Evolutionary conservation across 2,113 vertebrate genomes (phyloP).

Genomic region (Fukomys damarensis): DNA sequence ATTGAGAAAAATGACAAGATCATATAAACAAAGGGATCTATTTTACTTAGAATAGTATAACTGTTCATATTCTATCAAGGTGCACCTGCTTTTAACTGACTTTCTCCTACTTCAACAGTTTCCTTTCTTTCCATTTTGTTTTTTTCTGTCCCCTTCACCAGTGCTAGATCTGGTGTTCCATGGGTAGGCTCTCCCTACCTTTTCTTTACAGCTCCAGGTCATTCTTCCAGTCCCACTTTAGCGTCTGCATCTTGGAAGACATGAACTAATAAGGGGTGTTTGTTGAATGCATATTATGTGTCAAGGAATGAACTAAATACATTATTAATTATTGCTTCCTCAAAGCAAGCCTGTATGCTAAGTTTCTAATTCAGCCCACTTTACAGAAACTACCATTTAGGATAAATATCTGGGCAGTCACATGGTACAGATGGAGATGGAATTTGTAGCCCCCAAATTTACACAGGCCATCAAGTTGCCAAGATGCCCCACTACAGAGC

Average conservation of each 20-base stretch:
- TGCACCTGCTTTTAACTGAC: not conserved
- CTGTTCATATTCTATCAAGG: not conserved
- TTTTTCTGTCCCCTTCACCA: not conserved
- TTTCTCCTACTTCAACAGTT: not conserved
- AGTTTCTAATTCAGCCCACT: not conserved
- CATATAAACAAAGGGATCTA: not conserved
- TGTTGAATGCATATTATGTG: not conserved
- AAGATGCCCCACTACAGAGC: not conserved
- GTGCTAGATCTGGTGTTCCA: not conserved
- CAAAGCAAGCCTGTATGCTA: not conserved
- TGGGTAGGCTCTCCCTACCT: too few relatives aligned
- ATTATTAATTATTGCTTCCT: not conserved
- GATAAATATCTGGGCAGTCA: not conserved
- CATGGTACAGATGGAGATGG: not conserved
- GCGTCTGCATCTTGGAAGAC: not conserved
- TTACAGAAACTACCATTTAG: not conserved
- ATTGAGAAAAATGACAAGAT: conserved; percentile 40
- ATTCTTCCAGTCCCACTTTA: not conserved
- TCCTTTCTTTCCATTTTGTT: not conserved
- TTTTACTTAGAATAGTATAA: conserved; percentile 30
- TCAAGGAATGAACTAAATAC: not conserved
- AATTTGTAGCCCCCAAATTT: not conserved
- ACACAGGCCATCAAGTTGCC: not conserved
- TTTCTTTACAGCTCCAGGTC: not conserved
- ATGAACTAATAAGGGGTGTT: not conserved